A percentile compares a stretch with the other conserved stretches of the same genome.
Evolutionary conservation across 2,888 invertebrate genomes (phyloP).

Genomic region (Drosophila quinaria): DNA sequence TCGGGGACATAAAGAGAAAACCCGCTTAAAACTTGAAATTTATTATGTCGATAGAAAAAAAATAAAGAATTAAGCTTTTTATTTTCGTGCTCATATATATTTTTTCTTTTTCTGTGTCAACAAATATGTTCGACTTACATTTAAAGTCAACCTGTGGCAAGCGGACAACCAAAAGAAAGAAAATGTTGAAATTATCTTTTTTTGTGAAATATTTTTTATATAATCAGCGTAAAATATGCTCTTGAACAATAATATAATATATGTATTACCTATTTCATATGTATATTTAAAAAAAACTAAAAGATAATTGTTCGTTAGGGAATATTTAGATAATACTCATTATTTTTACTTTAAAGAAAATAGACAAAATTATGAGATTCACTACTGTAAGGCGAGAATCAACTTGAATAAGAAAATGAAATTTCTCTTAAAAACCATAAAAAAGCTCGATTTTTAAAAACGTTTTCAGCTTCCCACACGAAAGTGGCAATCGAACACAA

Average conservation of each 20-base stretch:
- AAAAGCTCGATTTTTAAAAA: constrained; percentile 44
- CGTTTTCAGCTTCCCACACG: constrained; percentile 17
- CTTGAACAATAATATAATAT: too few relatives aligned
- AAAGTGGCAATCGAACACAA: constrained; percentile 35
- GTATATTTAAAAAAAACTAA: too few relatives aligned
- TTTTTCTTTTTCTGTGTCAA: constrained; percentile 20
- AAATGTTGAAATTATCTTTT: not conserved
- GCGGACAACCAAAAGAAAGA: constrained; percentile 10
- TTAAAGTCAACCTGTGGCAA: constrained; percentile 45
- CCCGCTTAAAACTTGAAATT: constrained; percentile 52
- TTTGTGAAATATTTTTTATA: not conserved
- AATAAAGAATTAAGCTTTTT: constrained; percentile 26
- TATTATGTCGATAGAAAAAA: constrained; percentile 73
- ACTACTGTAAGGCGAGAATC: constrained; percentile 22
- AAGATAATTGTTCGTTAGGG: too few relatives aligned
- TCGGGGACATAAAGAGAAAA: constrained; percentile 56
- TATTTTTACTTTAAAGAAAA: too few relatives aligned
- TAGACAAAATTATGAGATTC: not conserved
- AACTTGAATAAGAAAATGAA: constrained; percentile 11
- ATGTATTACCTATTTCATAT: too few relatives aligned
- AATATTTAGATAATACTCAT: too few relatives aligned
- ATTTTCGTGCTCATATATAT: not conserved
- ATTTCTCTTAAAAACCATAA: constrained; percentile 53
- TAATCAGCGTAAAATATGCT: too few relatives aligned
- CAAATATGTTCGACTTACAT: constrained; percentile 36